These are phyloP conservation scores for Drosophila paulistorum DNA, from an alignment of 1,140 invertebrate genomes.

Conservation along the genomic window DNA sequence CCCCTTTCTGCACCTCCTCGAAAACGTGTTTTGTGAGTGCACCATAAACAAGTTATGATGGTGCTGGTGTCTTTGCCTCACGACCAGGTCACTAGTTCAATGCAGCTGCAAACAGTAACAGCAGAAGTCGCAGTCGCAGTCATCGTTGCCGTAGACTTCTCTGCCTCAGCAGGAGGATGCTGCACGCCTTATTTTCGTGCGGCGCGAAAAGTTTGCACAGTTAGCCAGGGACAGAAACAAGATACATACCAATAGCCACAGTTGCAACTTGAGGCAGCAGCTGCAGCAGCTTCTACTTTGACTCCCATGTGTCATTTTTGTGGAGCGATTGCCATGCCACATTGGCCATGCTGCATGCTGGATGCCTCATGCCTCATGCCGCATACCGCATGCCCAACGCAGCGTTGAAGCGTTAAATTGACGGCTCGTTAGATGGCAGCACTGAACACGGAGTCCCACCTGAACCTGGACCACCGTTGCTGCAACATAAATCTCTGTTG, in stretches of 20 bases:
- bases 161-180: conserved; percentile 44
- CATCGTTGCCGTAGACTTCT: too few relatives aligned
- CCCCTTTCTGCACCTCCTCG: conserved; percentile 17
- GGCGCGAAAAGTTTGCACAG: conserved; percentile 74
- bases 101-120: conserved; percentile 45
- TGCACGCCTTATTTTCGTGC: conserved; percentile 80
- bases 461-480: background rate
- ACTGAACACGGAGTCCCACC: conserved; percentile 34
- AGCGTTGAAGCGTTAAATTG: conserved; percentile 80
- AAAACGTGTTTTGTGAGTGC: conserved; percentile 53
- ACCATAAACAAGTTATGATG: conserved; percentile 68
- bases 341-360: conserved; percentile 33
- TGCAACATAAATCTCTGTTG: conserved; percentile 58
- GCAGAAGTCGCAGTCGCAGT: background rate
- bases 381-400: conserved; percentile 53
- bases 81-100: conserved; percentile 81
- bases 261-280: conserved; percentile 2
- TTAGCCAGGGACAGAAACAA: conserved; percentile 39
- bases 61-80: conserved; percentile 61
- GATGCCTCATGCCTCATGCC: conserved; percentile 46
- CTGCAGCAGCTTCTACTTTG: conserved; percentile 4
- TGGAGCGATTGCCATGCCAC: conserved; percentile 72
- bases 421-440: conserved; percentile 77
- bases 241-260: conserved; percentile 2
- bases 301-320: conserved; percentile 71